Base-by-base conservation (phyloP, 1,140 invertebrate genomes). In the Heliothis subflexa region DNA sequence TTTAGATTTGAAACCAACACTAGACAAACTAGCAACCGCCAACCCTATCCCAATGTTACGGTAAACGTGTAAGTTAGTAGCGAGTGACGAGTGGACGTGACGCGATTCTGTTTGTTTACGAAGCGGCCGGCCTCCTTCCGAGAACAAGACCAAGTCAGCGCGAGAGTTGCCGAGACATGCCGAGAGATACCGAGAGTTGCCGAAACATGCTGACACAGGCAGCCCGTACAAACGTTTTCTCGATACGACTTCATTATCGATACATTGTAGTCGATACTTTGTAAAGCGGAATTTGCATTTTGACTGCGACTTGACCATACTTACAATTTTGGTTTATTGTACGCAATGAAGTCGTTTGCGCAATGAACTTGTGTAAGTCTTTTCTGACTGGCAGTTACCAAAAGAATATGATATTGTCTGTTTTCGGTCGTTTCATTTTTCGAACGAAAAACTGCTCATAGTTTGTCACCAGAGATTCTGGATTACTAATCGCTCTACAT, bases 11-110 rank as follows among this genome's bases (percentile, higher is more conserved):
- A 25, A 13, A 3, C 21, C 4, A 2, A 25, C 25, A 52, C 47
- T 70, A 52, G 66, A 52, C 40, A 10, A 66, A 18, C 9, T 61
- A 9, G 0, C 18, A 33, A 66, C 9, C 10, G 59, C 2, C 77
- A 81, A 78, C 77, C 80, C 62, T 79, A 73, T 12, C 33, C 66
- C 40, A 64, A 73, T 79, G 87, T 88, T 89, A 87, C 85, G 84
- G 85, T 89, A 84, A 86, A 86, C 80, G 91, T 91, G 91, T 93
- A 93, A 93, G 90, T 83, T 86, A 89, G 91, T 93, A 93, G 91
- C 91, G 82, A 88, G 85, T 88, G 83, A 78, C 78, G 78, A 84
- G 81, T 81, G 84, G 86, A 90, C 88, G 90, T 89, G 89, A 87
- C 81, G 85, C 80, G 89, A 85, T 86, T 88, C 85, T 88, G 89